Conservation (phyloP, 37 sponge, comb jelly and placozoan genomes). For the Tethya wilhelma region DNA sequence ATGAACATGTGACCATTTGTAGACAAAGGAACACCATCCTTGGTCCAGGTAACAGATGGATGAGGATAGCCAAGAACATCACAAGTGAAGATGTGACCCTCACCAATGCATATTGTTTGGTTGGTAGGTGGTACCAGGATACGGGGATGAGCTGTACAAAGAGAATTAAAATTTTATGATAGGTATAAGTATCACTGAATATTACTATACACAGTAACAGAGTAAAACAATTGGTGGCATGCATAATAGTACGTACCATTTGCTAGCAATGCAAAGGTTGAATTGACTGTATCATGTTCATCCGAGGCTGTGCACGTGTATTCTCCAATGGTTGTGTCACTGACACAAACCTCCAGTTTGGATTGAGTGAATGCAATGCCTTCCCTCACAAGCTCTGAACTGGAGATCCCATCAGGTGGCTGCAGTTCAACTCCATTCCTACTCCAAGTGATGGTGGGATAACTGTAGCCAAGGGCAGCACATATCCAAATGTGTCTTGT, state of each 20-base stretch:
- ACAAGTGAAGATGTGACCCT: constrained; percentile 4
- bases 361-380: background rate
- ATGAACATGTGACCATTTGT: background rate
- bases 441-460: background rate
- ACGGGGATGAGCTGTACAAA: background rate
- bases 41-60: constrained; percentile 37
- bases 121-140: background rate
- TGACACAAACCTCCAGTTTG: constrained; percentile 20
- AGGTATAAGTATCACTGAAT: background rate
- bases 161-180: background rate
- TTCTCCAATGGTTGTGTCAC: background rate
- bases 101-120: background rate
- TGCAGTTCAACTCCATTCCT: no score
- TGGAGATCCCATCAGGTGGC: no score
- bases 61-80: constrained; percentile 1
- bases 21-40: constrained; percentile 13
- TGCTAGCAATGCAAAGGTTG: no score
- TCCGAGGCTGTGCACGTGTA: constrained; percentile 3
- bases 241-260: no score
- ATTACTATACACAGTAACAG: constrained; percentile 5
- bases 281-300: background rate
- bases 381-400: no score
- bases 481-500: background rate
- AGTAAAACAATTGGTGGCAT: no score
- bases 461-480: background rate